These are phyloP conservation scores for Crepidodera aurea DNA, from an alignment of 2,888 invertebrate species.

Conservation along the genomic window DNA sequence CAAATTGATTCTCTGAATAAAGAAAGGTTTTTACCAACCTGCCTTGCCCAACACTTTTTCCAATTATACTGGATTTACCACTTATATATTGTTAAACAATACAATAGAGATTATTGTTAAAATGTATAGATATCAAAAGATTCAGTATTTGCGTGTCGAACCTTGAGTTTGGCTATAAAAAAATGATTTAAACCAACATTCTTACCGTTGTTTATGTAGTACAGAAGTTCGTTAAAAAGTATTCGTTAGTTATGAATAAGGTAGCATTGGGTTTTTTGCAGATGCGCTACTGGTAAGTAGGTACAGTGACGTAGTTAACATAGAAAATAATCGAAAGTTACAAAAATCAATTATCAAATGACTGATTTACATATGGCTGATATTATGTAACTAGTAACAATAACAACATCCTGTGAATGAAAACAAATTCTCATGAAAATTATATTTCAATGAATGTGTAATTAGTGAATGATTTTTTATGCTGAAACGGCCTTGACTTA, in stretches of 20 bases:
- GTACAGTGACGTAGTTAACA: too few relatives aligned
- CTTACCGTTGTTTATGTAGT: background rate
- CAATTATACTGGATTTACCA: background rate
- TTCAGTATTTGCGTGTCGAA: background rate
- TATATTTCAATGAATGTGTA: conserved; percentile 41
- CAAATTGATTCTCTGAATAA: background rate
- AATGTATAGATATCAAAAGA: background rate
- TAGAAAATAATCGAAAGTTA: background rate
- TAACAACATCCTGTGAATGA: conserved; percentile 49
- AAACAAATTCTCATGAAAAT: conserved; percentile 48
- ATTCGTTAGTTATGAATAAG: too few relatives aligned
- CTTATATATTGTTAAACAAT: background rate
- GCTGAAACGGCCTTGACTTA: conserved; percentile 42
- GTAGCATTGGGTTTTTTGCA: too few relatives aligned
- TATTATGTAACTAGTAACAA: conserved; percentile 41
- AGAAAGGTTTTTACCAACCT: background rate
- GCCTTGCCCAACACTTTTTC: background rate
- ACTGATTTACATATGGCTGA: conserved; percentile 31
- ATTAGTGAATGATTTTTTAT: conserved; percentile 39
- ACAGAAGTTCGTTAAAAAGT: too few relatives aligned
- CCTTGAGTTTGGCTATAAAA: background rate
- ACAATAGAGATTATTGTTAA: background rate
- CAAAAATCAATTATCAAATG: conserved; percentile 18
- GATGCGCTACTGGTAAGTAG: too few relatives aligned
- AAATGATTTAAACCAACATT: background rate